These are phyloP conservation scores for Eumaeus atala DNA, from an alignment of 1,140 invertebrate genomes.

Conservation along the genomic window DNA sequence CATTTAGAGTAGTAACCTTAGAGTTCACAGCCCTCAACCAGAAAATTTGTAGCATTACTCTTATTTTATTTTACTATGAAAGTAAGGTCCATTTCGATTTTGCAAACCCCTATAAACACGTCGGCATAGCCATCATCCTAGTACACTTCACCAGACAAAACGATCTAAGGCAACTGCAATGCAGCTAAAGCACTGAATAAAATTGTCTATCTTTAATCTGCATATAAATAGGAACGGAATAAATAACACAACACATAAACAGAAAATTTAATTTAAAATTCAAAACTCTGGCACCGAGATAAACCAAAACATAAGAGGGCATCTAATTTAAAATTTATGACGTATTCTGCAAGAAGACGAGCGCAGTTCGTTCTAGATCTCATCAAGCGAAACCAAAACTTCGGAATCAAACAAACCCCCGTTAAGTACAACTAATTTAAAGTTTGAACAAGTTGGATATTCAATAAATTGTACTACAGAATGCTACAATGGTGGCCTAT, in stretches of 20 bases:
- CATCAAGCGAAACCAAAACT: slow-evolving; percentile 7
- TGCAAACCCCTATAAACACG: too few species aligned
- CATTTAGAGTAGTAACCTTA: too few species aligned
- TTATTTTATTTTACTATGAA: too few species aligned
- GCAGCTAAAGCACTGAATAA: too few species aligned
- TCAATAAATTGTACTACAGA: slow-evolving; percentile 12
- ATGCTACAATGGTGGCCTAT: slow-evolving; percentile 21
- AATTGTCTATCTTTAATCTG: too few species aligned
- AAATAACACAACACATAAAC: background rate
- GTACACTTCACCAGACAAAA: too few species aligned
- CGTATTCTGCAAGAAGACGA: slow-evolving; percentile 2
- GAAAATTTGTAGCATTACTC: too few species aligned
- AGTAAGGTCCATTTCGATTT: too few species aligned
- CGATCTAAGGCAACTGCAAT: too few species aligned
- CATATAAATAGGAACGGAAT: background rate
- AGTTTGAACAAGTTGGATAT: background rate
- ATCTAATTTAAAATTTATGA: slow-evolving; percentile 10
- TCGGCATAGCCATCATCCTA: too few species aligned
- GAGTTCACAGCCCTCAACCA: too few species aligned
- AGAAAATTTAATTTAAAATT: background rate
- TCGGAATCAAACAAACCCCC: slow-evolving; percentile 6
- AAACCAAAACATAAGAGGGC: background rate
- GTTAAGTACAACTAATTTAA: slow-evolving; percentile 8
- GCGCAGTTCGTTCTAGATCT: slow-evolving; percentile 7
- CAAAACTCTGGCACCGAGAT: slow-evolving; percentile 1